Conservation (phyloP, 1,140 invertebrate genomes). For the Drosophila hydei region DNA sequence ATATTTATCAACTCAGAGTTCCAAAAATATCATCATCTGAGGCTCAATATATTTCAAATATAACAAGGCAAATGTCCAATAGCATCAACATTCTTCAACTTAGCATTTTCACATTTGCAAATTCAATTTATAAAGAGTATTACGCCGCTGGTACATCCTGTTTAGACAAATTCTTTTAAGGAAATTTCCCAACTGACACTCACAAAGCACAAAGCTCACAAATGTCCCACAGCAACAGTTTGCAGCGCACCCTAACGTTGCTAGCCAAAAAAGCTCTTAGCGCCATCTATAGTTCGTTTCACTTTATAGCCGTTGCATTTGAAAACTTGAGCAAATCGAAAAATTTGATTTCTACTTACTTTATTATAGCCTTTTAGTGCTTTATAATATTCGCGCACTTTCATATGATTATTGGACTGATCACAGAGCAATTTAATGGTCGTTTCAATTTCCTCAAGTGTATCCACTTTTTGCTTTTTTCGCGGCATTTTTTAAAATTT, state of each 20-base stretch:
- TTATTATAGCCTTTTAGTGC: conserved; percentile 87
- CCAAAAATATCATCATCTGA: too few relatives aligned
- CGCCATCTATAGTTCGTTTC: conserved; percentile 20
- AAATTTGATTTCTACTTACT: conserved; percentile 83
- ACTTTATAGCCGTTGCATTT: conserved; percentile 1
- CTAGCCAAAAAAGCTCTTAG: neutral
- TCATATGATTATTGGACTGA: conserved; percentile 89
- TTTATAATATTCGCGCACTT: conserved; percentile 88
- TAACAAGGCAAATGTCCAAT: too few relatives aligned
- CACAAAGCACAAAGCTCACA: neutral
- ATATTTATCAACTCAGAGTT: too few relatives aligned
- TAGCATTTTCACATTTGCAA: neutral
- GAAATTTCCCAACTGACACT: neutral
- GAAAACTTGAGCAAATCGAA: neutral
- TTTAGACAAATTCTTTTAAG: too few relatives aligned
- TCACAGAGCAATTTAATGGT: conserved; percentile 87
- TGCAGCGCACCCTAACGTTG: too few relatives aligned
- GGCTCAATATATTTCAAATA: too few relatives aligned
- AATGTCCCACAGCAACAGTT: neutral
- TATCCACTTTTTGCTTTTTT: conserved; percentile 84
- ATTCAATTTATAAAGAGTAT: too few relatives aligned
- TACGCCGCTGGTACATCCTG: too few relatives aligned
- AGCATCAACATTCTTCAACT: too few relatives aligned
- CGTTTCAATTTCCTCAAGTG: conserved; percentile 85
- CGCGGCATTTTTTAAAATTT: conserved; percentile 65